phyloP scores from a whole-genome alignment of 2,113 vertebrate species.

The Emberiza fucata region DNA sequence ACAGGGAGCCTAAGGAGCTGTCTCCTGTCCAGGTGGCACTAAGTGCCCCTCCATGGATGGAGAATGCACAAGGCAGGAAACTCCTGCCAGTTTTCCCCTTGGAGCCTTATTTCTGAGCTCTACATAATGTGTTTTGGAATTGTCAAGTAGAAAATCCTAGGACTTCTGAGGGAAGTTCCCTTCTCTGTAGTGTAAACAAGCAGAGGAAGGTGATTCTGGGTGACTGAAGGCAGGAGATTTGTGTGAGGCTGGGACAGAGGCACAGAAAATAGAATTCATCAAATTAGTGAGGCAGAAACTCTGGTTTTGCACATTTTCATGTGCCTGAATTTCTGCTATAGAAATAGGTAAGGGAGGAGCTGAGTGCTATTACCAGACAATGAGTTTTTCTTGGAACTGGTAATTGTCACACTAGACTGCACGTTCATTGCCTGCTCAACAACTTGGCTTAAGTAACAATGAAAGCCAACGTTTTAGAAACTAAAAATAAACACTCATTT shows the following conservation, averaged over 20 bases:
- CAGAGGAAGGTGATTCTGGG: neutral
- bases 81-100: neutral
- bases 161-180: neutral
- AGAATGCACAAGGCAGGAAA: neutral
- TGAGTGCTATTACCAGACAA: neutral
- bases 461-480: neutral
- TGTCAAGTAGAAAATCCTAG: neutral
- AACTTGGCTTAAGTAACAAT: neutral
- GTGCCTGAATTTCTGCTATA: neutral
- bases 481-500: neutral
- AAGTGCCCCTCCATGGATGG: neutral
- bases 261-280: neutral
- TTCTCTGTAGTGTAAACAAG: neutral
- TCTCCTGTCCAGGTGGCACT: accelerated
- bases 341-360: neutral
- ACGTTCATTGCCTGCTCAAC: neutral
- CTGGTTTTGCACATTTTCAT: neutral
- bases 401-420: neutral
- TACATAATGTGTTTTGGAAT: neutral
- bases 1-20: neutral
- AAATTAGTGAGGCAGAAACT: neutral
- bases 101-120: neutral
- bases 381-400: neutral
- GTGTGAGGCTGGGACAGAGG: neutral
- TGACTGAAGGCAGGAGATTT: neutral